Evolutionary conservation across 2,113 vertebrate species (phyloP).

Genomic region (Rostratula benghalensis): DNA sequence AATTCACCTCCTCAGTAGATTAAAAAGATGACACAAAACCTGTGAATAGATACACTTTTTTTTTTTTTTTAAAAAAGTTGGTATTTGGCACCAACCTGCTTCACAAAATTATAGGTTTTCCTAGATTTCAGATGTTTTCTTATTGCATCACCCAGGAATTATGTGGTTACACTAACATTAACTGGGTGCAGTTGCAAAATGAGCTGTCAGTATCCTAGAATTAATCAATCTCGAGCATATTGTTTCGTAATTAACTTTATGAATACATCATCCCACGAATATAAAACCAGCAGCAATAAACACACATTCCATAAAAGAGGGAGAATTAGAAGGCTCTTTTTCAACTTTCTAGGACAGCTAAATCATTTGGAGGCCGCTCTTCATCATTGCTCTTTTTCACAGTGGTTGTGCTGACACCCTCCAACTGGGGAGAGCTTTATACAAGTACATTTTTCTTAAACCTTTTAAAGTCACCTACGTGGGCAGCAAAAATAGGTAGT

Average conservation of each 20-base stretch:
- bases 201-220: conserved; percentile 49
- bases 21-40: not conserved
- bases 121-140: conserved; percentile 58
- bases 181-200: conserved; percentile 3
- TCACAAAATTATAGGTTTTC: conserved; percentile 50
- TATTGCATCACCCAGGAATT: conserved; percentile 59
- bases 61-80: not conserved
- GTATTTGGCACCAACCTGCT: not conserved
- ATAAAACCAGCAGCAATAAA: conserved; percentile 44
- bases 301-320: not conserved
- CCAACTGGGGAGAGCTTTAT: not conserved
- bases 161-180: conserved; percentile 22
- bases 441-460: not conserved
- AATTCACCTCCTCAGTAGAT: not conserved
- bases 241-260: conserved; percentile 48
- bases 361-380: not conserved
- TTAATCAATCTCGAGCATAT: conserved; percentile 51
- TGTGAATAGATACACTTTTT: not conserved
- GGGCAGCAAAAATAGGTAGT: not conserved
- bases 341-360: not conserved
- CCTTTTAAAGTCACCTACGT: not conserved
- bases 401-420: not conserved
- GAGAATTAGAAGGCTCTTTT: conserved; percentile 13
- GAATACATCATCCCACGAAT: conserved; percentile 16
- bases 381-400: not conserved